phyloP scores from a whole-genome alignment of 2,113 vertebrate species.

The Rafetus swinhoei region DNA sequence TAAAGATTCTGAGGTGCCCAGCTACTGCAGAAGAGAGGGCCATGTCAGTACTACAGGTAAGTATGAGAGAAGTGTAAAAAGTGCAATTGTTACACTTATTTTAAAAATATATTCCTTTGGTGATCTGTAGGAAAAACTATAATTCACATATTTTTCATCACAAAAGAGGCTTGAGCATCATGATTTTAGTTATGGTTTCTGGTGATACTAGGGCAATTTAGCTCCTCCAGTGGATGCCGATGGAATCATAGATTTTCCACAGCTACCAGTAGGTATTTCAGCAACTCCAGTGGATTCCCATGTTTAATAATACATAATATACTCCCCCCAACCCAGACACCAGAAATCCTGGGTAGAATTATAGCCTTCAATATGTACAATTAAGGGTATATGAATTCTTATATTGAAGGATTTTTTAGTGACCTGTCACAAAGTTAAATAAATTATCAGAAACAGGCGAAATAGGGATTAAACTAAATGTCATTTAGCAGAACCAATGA shows the following conservation, averaged over 20 bases:
- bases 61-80: background rate
- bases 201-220: background rate
- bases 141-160: background rate
- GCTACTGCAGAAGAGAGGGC: background rate
- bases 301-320: slow-evolving; percentile 59
- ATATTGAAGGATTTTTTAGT: slow-evolving; percentile 63
- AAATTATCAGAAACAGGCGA: slow-evolving; percentile 66
- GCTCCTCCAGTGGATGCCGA: background rate
- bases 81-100: background rate
- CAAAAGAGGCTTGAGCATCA: background rate
- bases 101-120: background rate
- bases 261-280: slow-evolving; percentile 45
- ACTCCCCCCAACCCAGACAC: slow-evolving; percentile 58
- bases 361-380: slow-evolving; percentile 57
- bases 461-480: slow-evolving; percentile 63
- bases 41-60: background rate
- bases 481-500: slow-evolving; percentile 37
- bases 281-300: slow-evolving; percentile 53
- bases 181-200: background rate
- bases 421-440: slow-evolving; percentile 59
- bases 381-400: slow-evolving; percentile 60
- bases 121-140: background rate
- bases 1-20: background rate
- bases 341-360: slow-evolving; percentile 48
- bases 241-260: slow-evolving; percentile 20